phyloP scores from a whole-genome alignment of 2,797 vertebrate genomes.

The Pyrocephalus nanus region DNA sequence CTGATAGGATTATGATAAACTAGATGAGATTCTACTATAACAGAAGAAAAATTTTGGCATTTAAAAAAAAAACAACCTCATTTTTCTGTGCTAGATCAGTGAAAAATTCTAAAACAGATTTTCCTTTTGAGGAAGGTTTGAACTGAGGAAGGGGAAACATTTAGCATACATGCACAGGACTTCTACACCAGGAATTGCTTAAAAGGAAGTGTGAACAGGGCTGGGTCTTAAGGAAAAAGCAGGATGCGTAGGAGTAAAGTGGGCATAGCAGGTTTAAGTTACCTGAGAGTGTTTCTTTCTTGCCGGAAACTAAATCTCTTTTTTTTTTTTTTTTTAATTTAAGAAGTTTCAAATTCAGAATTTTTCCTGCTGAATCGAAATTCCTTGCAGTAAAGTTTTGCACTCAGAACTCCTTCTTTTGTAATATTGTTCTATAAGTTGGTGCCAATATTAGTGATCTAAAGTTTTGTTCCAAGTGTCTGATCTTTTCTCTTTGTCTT shows the following conservation, averaged over 20 bases:
- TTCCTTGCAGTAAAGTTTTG: not conserved
- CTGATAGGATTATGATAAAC: not conserved
- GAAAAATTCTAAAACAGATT: not conserved
- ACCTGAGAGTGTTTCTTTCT: not conserved
- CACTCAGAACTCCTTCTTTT: not conserved
- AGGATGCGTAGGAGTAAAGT: not conserved
- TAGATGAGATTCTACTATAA: not conserved
- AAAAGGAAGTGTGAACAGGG: not conserved
- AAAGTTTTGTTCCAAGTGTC: not conserved
- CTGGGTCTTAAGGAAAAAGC: not conserved
- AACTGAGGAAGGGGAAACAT: not conserved
- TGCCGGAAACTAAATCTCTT: not conserved
- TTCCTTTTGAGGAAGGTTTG: not conserved
- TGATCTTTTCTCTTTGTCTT: not conserved
- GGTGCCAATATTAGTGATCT: not conserved
- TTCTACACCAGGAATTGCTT: not conserved
- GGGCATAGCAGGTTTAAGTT: not conserved
- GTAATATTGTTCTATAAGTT: not conserved
- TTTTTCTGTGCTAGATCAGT: not conserved
- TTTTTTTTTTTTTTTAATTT: not conserved
- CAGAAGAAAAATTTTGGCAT: not conserved
- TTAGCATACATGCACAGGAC: not conserved
- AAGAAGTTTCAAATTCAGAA: not conserved
- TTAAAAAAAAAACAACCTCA: accelerated
- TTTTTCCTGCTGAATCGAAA: not conserved